A percentile compares a stretch with the other conserved stretches of the same genome.
phyloP scores from a whole-genome alignment of 2,113 vertebrate species.

The Leuciscus idus region DNA sequence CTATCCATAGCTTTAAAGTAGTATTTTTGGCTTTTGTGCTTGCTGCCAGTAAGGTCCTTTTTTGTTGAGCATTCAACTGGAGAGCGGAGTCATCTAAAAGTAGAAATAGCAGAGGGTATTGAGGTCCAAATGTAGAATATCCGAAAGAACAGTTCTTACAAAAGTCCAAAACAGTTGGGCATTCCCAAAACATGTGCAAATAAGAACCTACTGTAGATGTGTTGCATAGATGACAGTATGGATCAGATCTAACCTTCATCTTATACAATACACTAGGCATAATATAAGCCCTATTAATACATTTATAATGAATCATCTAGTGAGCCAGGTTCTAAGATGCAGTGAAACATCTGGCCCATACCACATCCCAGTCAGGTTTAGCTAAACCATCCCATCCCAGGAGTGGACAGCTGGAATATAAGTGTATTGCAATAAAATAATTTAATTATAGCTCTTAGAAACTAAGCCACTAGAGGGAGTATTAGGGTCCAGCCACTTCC shows the following conservation, averaged over 20 bases:
- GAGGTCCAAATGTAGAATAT: not conserved
- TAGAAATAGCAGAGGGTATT: not conserved
- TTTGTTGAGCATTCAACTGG: not conserved
- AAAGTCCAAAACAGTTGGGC: not conserved
- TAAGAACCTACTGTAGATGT: not conserved
- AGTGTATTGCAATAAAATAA: too few species aligned
- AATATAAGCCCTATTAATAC: not conserved
- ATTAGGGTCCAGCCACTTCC: too few species aligned
- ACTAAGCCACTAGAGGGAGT: too few species aligned
- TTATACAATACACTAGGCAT: not conserved
- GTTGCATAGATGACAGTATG: not conserved
- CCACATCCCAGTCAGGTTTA: too few species aligned
- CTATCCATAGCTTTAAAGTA: not conserved
- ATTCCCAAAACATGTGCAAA: not conserved
- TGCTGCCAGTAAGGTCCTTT: not conserved
- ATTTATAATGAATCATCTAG: not conserved
- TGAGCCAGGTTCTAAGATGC: not conserved
- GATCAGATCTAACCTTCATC: not conserved
- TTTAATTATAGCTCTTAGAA: too few species aligned
- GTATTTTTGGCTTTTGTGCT: not conserved
- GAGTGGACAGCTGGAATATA: too few species aligned
- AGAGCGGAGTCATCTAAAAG: not conserved
- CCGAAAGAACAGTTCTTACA: not conserved
- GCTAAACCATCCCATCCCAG: too few species aligned
- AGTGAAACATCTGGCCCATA: too few species aligned